Evolutionary conservation across 2,888 invertebrate species (phyloP).

Genomic region (Cenopis cana): DNA sequence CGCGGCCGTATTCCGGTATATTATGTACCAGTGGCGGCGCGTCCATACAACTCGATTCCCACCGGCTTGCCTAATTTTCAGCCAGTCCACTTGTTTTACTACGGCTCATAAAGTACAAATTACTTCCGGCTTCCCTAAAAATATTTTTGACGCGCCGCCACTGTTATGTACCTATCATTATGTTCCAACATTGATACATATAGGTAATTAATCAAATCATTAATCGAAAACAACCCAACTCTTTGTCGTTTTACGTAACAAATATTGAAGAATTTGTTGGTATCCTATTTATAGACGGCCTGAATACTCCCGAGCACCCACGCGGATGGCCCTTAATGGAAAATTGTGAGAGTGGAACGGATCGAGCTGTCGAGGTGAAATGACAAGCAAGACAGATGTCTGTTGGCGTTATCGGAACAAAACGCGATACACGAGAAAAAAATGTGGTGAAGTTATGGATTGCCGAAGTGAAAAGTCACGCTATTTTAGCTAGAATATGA

Average conservation of each 20-base stretch:
- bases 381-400: slow-evolving; percentile 13
- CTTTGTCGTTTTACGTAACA: background rate
- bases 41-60: too few relatives aligned
- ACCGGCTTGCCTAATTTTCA: too few relatives aligned
- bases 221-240: background rate
- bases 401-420: slow-evolving; percentile 6
- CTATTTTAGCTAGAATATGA: background rate
- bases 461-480: background rate
- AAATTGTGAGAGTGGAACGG: slow-evolving; percentile 12
- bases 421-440: background rate
- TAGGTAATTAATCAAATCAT: background rate
- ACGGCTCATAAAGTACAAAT: too few relatives aligned
- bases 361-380: background rate
- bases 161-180: too few relatives aligned
- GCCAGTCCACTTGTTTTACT: too few relatives aligned
- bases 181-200: background rate
- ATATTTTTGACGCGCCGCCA: too few relatives aligned
- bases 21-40: too few relatives aligned
- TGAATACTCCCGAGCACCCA: slow-evolving; percentile 6
- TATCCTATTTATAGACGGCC: slow-evolving; percentile 9
- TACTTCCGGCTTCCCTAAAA: too few relatives aligned
- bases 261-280: background rate
- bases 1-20: too few relatives aligned
- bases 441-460: slow-evolving; percentile 6
- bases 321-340: slow-evolving; percentile 6